A percentile compares a stretch with the other conserved stretches of the same genome.
These are phyloP conservation scores for Bufotes viridis DNA, from an alignment of 2,797 vertebrate species.

Conservation along the genomic window DNA sequence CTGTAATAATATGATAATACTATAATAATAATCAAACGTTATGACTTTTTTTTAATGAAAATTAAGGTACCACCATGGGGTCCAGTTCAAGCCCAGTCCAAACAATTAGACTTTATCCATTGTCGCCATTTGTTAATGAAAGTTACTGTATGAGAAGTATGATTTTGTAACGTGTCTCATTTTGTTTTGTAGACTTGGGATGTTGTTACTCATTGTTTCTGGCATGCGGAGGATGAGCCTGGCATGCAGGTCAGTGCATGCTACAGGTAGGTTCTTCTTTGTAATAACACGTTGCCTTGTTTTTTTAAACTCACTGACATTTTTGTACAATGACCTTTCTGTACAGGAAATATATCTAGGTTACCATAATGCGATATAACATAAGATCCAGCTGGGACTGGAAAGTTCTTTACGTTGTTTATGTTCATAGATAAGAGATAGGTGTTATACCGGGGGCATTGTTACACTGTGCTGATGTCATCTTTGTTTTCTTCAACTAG, in stretches of 20 bases:
- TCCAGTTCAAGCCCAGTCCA: neutral
- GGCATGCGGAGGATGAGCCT: neutral
- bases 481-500: too few relatives aligned
- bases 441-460: too few relatives aligned
- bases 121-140: neutral
- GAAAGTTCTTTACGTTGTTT: neutral
- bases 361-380: neutral
- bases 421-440: neutral
- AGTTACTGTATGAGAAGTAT: neutral
- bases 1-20: neutral
- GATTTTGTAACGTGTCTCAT: neutral
- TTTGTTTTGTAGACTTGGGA: neutral
- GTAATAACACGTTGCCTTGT: neutral
- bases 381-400: neutral
- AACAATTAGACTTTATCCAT: neutral
- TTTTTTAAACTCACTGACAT: neutral
- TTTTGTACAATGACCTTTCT: neutral
- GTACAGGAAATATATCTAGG: neutral
- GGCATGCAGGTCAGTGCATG: neutral
- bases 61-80: neutral
- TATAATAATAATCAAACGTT: too few relatives aligned
- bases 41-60: neutral
- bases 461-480: too few relatives aligned
- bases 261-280: neutral
- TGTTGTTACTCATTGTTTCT: neutral